These are phyloP conservation scores for Melinaea menophilus DNA, from an alignment of 2,888 invertebrate species.

Conservation along the genomic window DNA sequence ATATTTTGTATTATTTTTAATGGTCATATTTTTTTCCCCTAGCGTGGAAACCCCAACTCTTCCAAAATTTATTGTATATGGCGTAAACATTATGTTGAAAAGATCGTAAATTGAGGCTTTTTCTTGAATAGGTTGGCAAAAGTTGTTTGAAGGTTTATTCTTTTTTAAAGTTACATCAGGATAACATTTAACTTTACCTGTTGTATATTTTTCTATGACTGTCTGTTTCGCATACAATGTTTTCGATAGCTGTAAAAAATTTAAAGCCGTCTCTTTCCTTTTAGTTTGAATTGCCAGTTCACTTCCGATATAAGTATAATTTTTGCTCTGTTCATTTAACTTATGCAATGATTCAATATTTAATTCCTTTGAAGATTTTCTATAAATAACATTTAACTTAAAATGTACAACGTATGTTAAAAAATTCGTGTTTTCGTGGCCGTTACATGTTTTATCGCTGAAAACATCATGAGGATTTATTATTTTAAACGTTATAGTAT, in stretches of 20 bases:
- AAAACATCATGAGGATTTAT: slow-evolving; percentile 49
- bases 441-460: slow-evolving; percentile 23
- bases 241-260: slow-evolving; percentile 48
- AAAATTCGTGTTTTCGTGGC: slow-evolving; percentile 39
- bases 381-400: slow-evolving; percentile 47
- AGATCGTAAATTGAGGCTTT: slow-evolving; percentile 47
- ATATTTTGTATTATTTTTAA: slow-evolving; percentile 56
- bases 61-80: slow-evolving; percentile 57
- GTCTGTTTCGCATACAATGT: slow-evolving; percentile 36
- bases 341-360: slow-evolving; percentile 58
- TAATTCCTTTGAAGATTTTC: slow-evolving; percentile 38
- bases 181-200: slow-evolving; percentile 45
- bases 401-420: slow-evolving; percentile 47
- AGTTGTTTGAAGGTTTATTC: slow-evolving; percentile 35
- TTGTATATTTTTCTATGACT: slow-evolving; percentile 40
- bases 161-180: slow-evolving; percentile 29
- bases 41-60: slow-evolving; percentile 53
- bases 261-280: slow-evolving; percentile 41
- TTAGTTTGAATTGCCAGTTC: slow-evolving; percentile 40
- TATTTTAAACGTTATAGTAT: slow-evolving; percentile 49
- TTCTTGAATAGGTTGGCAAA: slow-evolving; percentile 44
- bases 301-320: slow-evolving; percentile 52
- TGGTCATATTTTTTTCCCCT: slow-evolving; percentile 47
- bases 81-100: slow-evolving; percentile 50
- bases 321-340: slow-evolving; percentile 46